Evolutionary conservation across 2,888 invertebrate genomes (phyloP).

Genomic region (Cordilura impudica): DNA sequence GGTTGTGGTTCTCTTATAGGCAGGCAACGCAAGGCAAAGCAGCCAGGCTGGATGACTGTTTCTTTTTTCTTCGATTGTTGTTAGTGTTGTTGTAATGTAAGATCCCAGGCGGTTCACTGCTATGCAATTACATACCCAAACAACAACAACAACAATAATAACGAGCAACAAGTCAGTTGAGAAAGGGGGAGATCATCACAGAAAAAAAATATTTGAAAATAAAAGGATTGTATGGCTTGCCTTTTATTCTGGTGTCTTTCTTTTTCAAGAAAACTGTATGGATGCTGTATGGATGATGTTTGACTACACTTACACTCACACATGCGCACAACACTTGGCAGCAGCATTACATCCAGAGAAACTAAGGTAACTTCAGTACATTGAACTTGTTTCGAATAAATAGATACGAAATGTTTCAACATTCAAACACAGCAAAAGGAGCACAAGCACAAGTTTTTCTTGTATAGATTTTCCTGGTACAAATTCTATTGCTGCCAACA

Average conservation of each 20-base stretch:
- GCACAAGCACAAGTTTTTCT: constrained; percentile 57
- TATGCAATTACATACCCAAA: constrained; percentile 40
- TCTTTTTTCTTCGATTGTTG: not conserved
- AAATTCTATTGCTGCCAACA: constrained; percentile 16
- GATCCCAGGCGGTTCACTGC: constrained; percentile 44
- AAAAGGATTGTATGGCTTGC: constrained; percentile 59
- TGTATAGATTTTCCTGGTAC: constrained; percentile 53
- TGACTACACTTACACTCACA: constrained; percentile 16
- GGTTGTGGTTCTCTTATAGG: constrained; percentile 31
- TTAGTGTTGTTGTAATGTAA: constrained; percentile 21
- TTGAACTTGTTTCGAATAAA: constrained; percentile 50
- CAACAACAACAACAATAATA: constrained; percentile 20
- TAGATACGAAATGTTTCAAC: constrained; percentile 19
- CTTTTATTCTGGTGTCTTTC: constrained; percentile 35
- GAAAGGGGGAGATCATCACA: constrained; percentile 60
- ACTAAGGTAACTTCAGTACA: constrained; percentile 60
- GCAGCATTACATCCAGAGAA: constrained; percentile 39
- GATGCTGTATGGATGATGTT: constrained; percentile 32
- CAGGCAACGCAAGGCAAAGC: not conserved
- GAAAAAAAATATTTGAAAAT: constrained; percentile 32
- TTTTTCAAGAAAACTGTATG: constrained; percentile 46
- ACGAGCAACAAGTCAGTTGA: constrained; percentile 56
- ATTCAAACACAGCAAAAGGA: constrained; percentile 56
- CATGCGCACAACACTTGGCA: constrained; percentile 7
- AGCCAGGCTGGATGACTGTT: constrained; percentile 11